phyloP scores from a whole-genome alignment of 1,140 invertebrate species.

The Drosophila eugracilis region DNA sequence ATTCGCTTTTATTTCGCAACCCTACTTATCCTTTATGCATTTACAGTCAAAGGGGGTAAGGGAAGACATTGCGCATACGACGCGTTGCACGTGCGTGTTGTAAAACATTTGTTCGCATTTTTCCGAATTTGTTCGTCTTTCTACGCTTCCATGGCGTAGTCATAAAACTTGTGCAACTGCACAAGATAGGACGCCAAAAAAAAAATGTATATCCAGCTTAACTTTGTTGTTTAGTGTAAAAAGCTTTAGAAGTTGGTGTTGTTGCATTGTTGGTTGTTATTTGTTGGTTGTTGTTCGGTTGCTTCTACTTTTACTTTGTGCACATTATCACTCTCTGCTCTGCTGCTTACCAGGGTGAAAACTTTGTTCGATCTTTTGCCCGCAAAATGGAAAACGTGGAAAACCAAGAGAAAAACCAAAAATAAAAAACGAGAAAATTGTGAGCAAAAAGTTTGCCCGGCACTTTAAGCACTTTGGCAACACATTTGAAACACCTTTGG shows the following conservation, averaged over 20 bases:
- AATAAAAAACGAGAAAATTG: slow-evolving; percentile 44
- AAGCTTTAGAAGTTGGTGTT: slow-evolving; percentile 62
- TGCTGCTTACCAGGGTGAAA: slow-evolving; percentile 31
- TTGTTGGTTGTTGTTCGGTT: slow-evolving; percentile 39
- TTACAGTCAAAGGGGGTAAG: slow-evolving; percentile 28
- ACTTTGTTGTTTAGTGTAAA: slow-evolving; percentile 83
- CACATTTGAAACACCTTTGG: slow-evolving; percentile 78
- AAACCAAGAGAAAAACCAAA: neutral
- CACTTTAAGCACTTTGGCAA: slow-evolving; percentile 76
- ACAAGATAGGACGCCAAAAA: slow-evolving; percentile 16
- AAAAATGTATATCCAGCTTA: slow-evolving; percentile 61
- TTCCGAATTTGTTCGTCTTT: slow-evolving; percentile 1
- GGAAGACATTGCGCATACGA: slow-evolving; percentile 65
- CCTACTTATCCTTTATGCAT: slow-evolving; percentile 48
- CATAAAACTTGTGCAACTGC: slow-evolving; percentile 51
- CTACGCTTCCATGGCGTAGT: slow-evolving; percentile 14
- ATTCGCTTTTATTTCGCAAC: slow-evolving; percentile 24
- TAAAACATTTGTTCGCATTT: slow-evolving; percentile 57
- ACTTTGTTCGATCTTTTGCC: slow-evolving; percentile 72
- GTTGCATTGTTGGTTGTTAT: slow-evolving; percentile 23
- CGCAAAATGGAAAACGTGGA: slow-evolving; percentile 39
- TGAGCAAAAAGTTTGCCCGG: slow-evolving; percentile 67
- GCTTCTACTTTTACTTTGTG: slow-evolving; percentile 74
- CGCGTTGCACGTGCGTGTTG: slow-evolving; percentile 69
- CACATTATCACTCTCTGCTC: slow-evolving; percentile 72